phyloP scores from a whole-genome alignment of 2,113 vertebrate species.

The Stegostoma tigrinum region DNA sequence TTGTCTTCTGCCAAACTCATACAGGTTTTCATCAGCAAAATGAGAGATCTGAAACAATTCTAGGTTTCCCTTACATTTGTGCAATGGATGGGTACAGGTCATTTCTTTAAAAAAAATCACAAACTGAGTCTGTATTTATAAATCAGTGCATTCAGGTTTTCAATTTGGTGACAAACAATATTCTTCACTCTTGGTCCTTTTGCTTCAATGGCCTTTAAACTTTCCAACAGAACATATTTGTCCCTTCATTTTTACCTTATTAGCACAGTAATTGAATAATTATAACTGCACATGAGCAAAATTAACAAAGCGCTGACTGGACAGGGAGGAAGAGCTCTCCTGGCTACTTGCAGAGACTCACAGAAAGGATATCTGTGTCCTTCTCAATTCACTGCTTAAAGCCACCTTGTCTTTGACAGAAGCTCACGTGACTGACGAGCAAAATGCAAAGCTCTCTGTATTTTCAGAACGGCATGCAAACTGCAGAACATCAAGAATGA shows the following conservation, averaged over 20 bases:
- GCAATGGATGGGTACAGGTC: not conserved
- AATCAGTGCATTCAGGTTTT: not conserved
- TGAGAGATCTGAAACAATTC: not conserved
- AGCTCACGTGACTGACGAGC: conserved; percentile 54
- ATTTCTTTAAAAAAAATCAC: not conserved
- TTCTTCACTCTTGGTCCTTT: not conserved
- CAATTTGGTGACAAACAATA: not conserved
- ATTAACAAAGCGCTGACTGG: conserved; percentile 62
- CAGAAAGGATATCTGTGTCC: conserved; percentile 92
- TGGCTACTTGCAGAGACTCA: conserved; percentile 62
- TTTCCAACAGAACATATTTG: conserved; percentile 47
- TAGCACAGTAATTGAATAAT: conserved; percentile 60
- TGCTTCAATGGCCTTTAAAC: conserved; percentile 38
- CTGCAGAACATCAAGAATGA: conserved; percentile 51
- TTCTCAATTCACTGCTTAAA: conserved; percentile 82
- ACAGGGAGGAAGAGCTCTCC: conserved; percentile 46
- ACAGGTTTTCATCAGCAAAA: not conserved
- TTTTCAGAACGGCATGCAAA: conserved; percentile 49
- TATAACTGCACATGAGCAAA: conserved; percentile 56
- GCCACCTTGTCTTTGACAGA: conserved; percentile 70
- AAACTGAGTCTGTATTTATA: not conserved
- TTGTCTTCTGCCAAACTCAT: not conserved
- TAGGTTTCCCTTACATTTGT: not conserved
- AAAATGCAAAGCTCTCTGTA: conserved; percentile 56
- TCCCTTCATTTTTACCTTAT: conserved; percentile 55